Conservation (phyloP, 2,113 vertebrate genomes). For the Petaurus breviceps region DNA sequence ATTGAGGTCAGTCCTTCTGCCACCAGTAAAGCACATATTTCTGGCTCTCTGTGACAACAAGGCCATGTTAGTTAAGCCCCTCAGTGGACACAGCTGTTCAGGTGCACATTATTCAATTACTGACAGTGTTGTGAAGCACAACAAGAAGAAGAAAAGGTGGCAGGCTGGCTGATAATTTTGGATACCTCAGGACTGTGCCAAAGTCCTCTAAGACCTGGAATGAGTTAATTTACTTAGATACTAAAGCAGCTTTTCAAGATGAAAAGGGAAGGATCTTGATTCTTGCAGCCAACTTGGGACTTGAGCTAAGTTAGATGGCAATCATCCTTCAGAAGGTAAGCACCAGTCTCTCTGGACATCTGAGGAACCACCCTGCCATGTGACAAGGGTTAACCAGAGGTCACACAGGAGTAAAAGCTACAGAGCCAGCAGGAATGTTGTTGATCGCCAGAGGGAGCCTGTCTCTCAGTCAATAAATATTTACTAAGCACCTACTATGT, state of each 20-base stretch:
- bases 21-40: background rate
- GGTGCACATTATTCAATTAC: background rate
- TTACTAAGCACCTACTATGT: background rate
- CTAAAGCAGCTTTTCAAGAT: background rate
- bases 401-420: background rate
- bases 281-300: background rate
- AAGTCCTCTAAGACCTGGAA: background rate
- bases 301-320: background rate
- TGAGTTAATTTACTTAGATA: background rate
- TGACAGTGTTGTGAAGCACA: background rate
- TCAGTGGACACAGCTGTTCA: background rate
- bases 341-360: background rate
- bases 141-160: background rate
- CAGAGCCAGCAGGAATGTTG: background rate
- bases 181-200: background rate
- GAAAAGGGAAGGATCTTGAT: background rate
- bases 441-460: background rate
- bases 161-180: background rate
- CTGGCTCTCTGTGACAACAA: background rate
- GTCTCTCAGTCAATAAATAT: background rate
- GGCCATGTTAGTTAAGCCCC: background rate
- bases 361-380: background rate
- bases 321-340: background rate
- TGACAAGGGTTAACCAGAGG: background rate
- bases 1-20: background rate